Evolutionary conservation across 2,888 invertebrate species (phyloP).

Genomic region (Microctonus aethiopoides): DNA sequence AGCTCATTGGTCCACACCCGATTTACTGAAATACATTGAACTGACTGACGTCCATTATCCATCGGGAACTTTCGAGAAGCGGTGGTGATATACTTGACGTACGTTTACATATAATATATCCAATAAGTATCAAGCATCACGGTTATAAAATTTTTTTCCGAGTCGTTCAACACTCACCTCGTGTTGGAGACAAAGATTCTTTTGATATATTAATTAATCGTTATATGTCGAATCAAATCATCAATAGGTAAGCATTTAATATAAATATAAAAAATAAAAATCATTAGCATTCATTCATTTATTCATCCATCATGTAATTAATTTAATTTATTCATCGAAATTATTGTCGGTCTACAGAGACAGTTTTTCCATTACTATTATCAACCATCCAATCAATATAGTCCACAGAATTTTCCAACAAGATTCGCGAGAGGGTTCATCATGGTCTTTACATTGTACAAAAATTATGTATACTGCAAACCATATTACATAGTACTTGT

Average conservation of each 20-base stretch:
- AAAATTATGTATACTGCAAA: slow-evolving; percentile 7
- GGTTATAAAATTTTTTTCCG: slow-evolving; percentile 1
- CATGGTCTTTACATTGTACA: not conserved
- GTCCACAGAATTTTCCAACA: not conserved
- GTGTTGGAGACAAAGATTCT: not conserved
- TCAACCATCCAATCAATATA: slow-evolving; percentile 6
- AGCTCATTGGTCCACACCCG: slow-evolving; percentile 47
- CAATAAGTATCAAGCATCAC: not conserved
- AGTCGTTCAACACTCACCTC: not conserved
- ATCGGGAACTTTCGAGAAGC: slow-evolving; percentile 60
- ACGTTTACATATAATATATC: slow-evolving; percentile 20
- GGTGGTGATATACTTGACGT: slow-evolving; percentile 29
- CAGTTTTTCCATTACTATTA: not conserved
- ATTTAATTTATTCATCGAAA: too few species aligned
- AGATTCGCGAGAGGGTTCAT: not conserved
- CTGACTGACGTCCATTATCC: slow-evolving; percentile 54
- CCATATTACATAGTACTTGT: too few species aligned
- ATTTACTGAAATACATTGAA: too few species aligned
- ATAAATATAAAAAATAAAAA: not conserved
- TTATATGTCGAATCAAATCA: not conserved
- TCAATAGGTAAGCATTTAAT: slow-evolving; percentile 2
- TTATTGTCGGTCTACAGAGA: too few species aligned
- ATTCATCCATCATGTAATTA: too few species aligned
- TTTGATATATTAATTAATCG: not conserved
- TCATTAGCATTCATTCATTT: too few species aligned